phyloP scores from a whole-genome alignment of 2,888 invertebrate genomes.

The Agonopterix arenella region DNA sequence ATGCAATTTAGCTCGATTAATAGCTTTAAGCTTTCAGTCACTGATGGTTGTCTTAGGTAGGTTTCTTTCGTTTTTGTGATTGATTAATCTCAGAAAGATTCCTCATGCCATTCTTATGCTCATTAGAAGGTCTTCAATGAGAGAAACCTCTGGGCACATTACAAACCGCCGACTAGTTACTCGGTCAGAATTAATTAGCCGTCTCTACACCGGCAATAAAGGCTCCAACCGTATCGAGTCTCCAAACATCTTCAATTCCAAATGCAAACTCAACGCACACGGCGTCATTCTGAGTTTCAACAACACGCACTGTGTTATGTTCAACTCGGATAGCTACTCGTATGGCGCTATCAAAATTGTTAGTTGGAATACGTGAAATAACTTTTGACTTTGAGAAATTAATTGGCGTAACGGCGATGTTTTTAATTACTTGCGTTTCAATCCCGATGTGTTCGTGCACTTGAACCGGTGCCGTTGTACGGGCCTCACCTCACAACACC shows the following conservation, averaged over 20 bases:
- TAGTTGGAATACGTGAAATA: slow-evolving; percentile 31
- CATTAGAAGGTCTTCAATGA: not conserved
- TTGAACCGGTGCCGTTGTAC: not conserved
- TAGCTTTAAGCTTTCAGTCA: too few species aligned
- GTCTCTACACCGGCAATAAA: slow-evolving; percentile 44
- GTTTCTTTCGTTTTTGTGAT: too few species aligned
- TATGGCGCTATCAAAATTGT: slow-evolving; percentile 13
- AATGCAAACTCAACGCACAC: slow-evolving; percentile 20
- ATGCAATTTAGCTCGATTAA: too few species aligned
- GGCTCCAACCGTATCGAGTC: slow-evolving; percentile 48
- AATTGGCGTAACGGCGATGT: slow-evolving; percentile 66
- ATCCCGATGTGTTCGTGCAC: not conserved
- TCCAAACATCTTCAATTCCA: slow-evolving; percentile 13
- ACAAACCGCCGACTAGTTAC: slow-evolving; percentile 44
- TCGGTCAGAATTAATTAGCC: slow-evolving; percentile 53
- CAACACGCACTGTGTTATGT: not conserved
- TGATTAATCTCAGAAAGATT: too few species aligned
- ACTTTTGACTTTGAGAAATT: slow-evolving; percentile 69
- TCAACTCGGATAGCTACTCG: not conserved
- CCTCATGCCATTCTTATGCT: too few species aligned
- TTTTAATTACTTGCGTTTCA: slow-evolving; percentile 44
- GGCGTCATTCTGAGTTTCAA: slow-evolving; percentile 1
- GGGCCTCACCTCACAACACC: not conserved
- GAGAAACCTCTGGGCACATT: slow-evolving; percentile 14
- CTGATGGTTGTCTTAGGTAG: too few species aligned